Conservation (phyloP, 2,113 vertebrate species). For the Chamaetylas fuelleborni region DNA sequence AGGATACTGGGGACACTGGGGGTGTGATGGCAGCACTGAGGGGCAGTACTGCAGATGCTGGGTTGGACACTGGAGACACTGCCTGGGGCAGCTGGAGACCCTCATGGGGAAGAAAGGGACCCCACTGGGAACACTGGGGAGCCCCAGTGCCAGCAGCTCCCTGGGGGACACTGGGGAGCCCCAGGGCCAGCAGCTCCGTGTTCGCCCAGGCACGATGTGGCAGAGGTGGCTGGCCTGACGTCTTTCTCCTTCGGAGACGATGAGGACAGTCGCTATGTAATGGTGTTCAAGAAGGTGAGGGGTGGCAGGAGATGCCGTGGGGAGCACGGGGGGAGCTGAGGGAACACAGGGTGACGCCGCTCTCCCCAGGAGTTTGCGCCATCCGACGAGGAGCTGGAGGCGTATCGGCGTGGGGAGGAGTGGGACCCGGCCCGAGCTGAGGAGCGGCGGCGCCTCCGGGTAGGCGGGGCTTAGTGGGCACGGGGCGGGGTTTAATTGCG, state of each 20-base stretch:
- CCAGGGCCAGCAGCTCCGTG: no score
- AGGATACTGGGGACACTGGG: no score
- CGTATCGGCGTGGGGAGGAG: not conserved
- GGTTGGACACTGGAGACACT: not conserved
- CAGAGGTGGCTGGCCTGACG: not conserved
- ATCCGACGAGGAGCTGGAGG: not conserved
- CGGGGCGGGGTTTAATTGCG: fast-evolving
- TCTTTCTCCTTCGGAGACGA: not conserved
- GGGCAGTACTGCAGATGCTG: not conserved
- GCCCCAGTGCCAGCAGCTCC: not conserved
- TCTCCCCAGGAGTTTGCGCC: not conserved
- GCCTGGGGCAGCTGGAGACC: not conserved
- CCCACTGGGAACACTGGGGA: not conserved
- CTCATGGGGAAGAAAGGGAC: no score
- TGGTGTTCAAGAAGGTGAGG: not conserved
- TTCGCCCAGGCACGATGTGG: not conserved
- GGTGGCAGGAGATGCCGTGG: fast-evolving
- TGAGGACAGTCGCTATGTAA: not conserved
- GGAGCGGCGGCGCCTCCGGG: not conserved
- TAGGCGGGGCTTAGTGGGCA: not conserved
- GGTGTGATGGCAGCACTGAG: fast-evolving
- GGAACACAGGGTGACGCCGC: fast-evolving
- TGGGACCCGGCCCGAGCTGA: not conserved
- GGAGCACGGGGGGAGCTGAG: no score
- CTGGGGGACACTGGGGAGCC: not conserved